Conservation (phyloP, 2,113 vertebrate genomes). For the Sander vitreus region DNA sequence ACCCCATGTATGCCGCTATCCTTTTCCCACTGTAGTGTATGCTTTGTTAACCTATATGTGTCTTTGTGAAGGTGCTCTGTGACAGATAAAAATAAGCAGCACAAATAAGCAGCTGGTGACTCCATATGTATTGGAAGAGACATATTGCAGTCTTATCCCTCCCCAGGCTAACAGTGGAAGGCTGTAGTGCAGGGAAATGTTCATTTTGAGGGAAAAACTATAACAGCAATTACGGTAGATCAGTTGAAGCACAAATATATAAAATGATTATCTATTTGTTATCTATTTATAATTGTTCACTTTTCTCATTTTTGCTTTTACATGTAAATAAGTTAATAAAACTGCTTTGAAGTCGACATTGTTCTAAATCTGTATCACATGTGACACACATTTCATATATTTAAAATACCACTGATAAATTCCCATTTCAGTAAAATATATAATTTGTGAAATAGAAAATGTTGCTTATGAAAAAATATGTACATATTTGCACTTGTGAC, state of each 20-base stretch:
- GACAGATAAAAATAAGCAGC: slow-evolving; percentile 10
- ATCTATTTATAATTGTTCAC: background rate
- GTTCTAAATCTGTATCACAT: background rate
- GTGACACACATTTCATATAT: no score
- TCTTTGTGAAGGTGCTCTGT: slow-evolving; percentile 6
- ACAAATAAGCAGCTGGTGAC: slow-evolving; percentile 27
- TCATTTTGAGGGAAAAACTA: background rate
- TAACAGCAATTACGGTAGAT: background rate
- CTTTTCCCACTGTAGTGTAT: background rate
- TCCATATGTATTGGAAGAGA: slow-evolving; percentile 11
- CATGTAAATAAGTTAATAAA: background rate
- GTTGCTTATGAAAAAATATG: background rate
- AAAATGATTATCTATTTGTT: background rate
- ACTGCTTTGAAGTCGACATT: background rate
- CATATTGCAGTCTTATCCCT: background rate
- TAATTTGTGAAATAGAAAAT: background rate
- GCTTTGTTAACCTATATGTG: slow-evolving; percentile 1
- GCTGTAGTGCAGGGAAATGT: background rate
- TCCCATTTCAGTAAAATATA: background rate
- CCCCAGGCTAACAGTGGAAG: background rate
- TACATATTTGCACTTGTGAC: background rate
- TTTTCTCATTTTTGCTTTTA: background rate
- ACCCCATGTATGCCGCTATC: background rate
- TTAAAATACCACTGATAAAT: no score
- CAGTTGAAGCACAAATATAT: background rate